phyloP scores from a whole-genome alignment of 2,113 vertebrate genomes.

The Hymenochirus boettgeri region DNA sequence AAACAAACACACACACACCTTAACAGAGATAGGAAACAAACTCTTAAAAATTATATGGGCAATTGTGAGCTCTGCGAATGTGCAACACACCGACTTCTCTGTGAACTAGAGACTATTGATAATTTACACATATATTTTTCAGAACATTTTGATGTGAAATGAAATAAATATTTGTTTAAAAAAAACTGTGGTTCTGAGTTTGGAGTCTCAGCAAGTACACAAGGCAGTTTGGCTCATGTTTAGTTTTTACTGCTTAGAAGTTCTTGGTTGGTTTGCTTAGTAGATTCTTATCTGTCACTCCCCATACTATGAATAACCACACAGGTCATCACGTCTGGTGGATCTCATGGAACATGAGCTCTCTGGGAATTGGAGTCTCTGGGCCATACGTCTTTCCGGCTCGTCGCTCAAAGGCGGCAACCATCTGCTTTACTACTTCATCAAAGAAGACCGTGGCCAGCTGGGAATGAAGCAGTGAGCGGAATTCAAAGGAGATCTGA shows the following conservation, averaged over 20 bases:
- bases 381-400: constrained; percentile 80
- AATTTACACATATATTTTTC: constrained; percentile 38
- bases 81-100: constrained; percentile 1
- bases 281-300: constrained; percentile 5
- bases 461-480: constrained; percentile 90
- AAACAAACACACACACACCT: constrained; percentile 1
- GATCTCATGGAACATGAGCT: constrained; percentile 89
- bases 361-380: constrained; percentile 84
- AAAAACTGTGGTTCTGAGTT: constrained; percentile 24
- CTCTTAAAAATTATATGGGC: constrained; percentile 8
- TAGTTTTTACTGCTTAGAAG: not conserved
- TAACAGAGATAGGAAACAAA: not conserved
- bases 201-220: constrained; percentile 21
- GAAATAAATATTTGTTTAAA: constrained; percentile 37
- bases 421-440: constrained; percentile 91
- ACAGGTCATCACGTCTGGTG: constrained; percentile 79
- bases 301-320: not conserved
- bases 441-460: constrained; percentile 91
- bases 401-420: constrained; percentile 83
- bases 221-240: constrained; percentile 29
- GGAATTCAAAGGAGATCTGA: constrained; percentile 94
- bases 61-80: not conserved
- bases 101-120: constrained; percentile 14
- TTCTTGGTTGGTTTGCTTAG: constrained; percentile 11
- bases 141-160: constrained; percentile 37